phyloP scores from a whole-genome alignment of 2,797 vertebrate genomes.

The Mus caroli region DNA sequence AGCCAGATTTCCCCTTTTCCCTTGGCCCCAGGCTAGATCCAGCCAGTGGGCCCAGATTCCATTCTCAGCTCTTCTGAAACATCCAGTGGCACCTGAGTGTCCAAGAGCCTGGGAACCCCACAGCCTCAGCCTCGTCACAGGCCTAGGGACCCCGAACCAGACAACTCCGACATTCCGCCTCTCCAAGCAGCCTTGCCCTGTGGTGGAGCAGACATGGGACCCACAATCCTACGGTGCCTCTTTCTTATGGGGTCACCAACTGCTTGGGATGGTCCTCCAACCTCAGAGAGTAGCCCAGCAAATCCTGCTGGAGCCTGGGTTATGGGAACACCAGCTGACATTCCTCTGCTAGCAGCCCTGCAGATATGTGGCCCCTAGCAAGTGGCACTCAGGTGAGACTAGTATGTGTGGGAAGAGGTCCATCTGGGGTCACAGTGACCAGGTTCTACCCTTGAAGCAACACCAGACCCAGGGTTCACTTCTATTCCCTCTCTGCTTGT shows the following conservation, averaged over 20 bases:
- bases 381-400: neutral
- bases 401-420: neutral
- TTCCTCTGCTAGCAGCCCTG: neutral
- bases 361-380: neutral
- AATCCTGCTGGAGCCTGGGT: neutral
- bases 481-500: neutral
- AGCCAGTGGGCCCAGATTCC: too few species aligned
- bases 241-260: neutral
- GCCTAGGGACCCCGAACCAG: too few species aligned
- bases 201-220: too few species aligned
- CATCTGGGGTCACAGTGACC: neutral
- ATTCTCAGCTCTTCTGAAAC: too few species aligned
- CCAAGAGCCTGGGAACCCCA: too few species aligned
- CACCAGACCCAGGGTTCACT: neutral
- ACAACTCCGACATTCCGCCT: too few species aligned
- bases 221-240: neutral
- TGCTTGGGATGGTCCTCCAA: neutral
- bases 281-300: too few species aligned
- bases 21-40: too few species aligned
- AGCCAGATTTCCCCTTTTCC: too few species aligned
- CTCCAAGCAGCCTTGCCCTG: too few species aligned
- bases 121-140: too few species aligned
- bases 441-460: neutral
- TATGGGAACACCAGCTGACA: neutral
- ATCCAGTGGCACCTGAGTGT: too few species aligned